phyloP scores from a whole-genome alignment of 2,888 invertebrate genomes.

The Agrotis exclamationis region DNA sequence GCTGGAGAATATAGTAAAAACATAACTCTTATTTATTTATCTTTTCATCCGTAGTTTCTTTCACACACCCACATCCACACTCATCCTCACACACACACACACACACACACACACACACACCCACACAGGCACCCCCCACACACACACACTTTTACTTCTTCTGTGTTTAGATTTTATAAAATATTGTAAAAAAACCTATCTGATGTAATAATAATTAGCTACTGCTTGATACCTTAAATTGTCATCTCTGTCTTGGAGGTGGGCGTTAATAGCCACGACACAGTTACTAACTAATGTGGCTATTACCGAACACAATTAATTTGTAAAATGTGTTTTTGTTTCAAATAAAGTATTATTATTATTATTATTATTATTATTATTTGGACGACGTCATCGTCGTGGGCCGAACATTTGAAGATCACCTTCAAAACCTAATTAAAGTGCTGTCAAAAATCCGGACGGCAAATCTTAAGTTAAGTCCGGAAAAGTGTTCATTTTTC shows the following conservation, averaged over 20 bases:
- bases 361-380: no score
- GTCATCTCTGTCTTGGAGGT: not conserved
- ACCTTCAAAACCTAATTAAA: no score
- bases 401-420: no score
- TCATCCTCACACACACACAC: constrained; percentile 8
- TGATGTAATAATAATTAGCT: no score
- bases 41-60: not conserved
- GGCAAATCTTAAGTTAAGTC: no score
- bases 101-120: not conserved
- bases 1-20: not conserved
- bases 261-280: not conserved
- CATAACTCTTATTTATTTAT: not conserved
- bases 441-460: no score
- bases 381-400: no score
- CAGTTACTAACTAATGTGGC: not conserved
- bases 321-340: not conserved
- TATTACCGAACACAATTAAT: not conserved
- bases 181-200: no score
- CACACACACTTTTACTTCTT: not conserved
- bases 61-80: not conserved
- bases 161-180: no score
- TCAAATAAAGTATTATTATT: not conserved
- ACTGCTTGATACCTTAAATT: no score
- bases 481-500: no score
- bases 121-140: not conserved